Conservation (phyloP, 2,797 vertebrate genomes). For the Microctenopoma stevenorrisi region DNA sequence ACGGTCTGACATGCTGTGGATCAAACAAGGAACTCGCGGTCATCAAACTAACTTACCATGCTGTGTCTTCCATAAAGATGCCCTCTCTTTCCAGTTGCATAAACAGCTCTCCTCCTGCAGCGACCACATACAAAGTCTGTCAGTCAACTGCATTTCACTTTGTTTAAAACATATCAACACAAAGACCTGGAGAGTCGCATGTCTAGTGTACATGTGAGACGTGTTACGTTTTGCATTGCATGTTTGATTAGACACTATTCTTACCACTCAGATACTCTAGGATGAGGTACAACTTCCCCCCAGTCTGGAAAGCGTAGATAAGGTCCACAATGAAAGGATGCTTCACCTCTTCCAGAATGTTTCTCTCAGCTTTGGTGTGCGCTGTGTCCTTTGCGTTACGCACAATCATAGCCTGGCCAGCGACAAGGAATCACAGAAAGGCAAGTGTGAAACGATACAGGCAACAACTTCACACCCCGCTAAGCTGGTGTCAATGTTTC, state of each 20-base stretch:
- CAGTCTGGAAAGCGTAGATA: conserved; percentile 99
- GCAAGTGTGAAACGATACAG: conserved; percentile 17
- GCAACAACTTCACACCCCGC: conserved; percentile 2
- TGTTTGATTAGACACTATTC: conserved; percentile 54
- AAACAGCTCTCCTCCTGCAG: conserved; percentile 95
- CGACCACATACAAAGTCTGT: conserved; percentile 4
- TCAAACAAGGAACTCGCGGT: neutral
- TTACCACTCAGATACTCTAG: conserved; percentile 99
- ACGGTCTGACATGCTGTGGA: neutral
- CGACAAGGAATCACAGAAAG: conserved; percentile 9
- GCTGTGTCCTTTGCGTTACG: conserved; percentile 98
- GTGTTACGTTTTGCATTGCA: neutral
- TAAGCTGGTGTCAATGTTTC: conserved; percentile 13
- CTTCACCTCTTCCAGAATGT: conserved; percentile 98
- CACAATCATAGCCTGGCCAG: conserved; percentile 96
- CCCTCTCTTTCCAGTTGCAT: conserved; percentile 99
- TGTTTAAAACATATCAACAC: neutral
- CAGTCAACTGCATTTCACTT: conserved; percentile 5
- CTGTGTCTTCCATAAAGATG: conserved; percentile 99
- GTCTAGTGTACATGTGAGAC: neutral
- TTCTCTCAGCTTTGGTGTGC: conserved; percentile 98
- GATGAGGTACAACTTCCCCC: conserved; percentile 99
- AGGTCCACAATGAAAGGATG: conserved; percentile 99
- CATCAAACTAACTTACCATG: conserved; percentile 87
- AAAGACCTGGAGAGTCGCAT: neutral